Evolutionary conservation across 1,140 invertebrate genomes (phyloP), one percentile per base, ranked within the genome.

Genomic region (Triops longicaudatus): DNA sequence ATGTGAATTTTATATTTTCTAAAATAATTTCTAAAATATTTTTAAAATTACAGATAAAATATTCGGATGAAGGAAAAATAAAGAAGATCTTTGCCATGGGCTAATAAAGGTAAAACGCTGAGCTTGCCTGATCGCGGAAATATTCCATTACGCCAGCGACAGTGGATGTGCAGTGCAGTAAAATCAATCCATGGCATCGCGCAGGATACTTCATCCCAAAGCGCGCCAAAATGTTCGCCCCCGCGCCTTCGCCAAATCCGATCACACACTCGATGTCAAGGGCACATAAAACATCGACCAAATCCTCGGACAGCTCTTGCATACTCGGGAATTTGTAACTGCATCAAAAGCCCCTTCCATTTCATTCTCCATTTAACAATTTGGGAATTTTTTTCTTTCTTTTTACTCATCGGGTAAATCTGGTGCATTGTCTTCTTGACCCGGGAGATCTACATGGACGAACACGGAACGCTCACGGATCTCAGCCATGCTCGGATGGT

Each of bases 111-210:
- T 22, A 11, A 31, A 14, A 11, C 11, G 50, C 50, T 22, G 7
- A 74, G 79, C 80, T 79, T 81, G 92, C 91, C 87, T 94, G 91
- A 81, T 91, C 92, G 81, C 92, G 92, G 83, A 96, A 91, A 79
- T 92, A 92, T 82, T 96, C 94, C 83, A 94, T 89, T 42, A 96
- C 91, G 12, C 92, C 92, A 12, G 93, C 92, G 26, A 93, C 91
- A 73, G 93, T 94, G 27, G 90, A 91, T 0, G 94, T 96, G 82
- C 93, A 94, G 85, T 97, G 94, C 80, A 97, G 92, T 74, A 96
- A 87, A 80, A 93, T 89, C 4, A 94, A 86, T 7, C 92, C 94
- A 27, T 94, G 84, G 22, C 90, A 88, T 41, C 93, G 86, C 6
- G 89, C 86, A 0, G 92, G 92, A 84, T 93, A 89, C 17, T 90